Evolutionary conservation across 2,888 invertebrate genomes (phyloP).

Genomic region (Oasisia sp.): DNA sequence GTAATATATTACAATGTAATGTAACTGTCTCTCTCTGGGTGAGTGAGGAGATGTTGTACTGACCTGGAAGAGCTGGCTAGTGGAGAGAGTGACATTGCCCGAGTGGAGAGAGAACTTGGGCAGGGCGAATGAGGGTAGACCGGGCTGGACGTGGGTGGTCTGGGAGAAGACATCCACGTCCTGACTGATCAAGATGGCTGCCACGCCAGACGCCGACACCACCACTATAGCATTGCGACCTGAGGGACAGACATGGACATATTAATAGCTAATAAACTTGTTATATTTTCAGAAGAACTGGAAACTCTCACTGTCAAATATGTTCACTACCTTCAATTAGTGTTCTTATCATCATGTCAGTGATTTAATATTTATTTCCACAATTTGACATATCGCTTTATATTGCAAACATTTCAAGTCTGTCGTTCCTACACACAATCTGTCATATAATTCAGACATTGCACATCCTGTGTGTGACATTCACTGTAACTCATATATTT

Average conservation of each 20-base stretch:
- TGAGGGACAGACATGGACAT: conserved; percentile 24
- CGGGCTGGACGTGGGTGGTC: conserved; percentile 40
- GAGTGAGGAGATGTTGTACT: not conserved
- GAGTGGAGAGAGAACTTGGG: conserved; percentile 34
- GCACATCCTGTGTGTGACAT: no score
- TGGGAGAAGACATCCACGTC: conserved; percentile 37
- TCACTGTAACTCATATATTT: no score
- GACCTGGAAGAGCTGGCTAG: conserved; percentile 30
- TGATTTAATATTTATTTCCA: no score
- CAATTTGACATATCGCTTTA: no score
- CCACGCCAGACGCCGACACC: conserved; percentile 39
- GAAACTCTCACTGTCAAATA: not conserved
- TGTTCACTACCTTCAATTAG: no score
- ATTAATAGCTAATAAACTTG: not conserved
- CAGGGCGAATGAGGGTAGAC: conserved; percentile 38
- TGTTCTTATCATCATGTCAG: no score
- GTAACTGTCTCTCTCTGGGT: not conserved
- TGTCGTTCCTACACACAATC: no score
- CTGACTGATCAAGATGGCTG: conserved; percentile 28
- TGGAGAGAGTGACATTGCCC: conserved; percentile 28
- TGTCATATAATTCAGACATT: no score
- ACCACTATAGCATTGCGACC: conserved; percentile 46
- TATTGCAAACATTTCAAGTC: no score
- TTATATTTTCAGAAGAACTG: not conserved
- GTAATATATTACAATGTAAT: no score